A percentile compares a stretch with the other conserved stretches of the same genome.
phyloP scores from a whole-genome alignment of 1,140 invertebrate species.

The Temnothorax nylanderi region DNA sequence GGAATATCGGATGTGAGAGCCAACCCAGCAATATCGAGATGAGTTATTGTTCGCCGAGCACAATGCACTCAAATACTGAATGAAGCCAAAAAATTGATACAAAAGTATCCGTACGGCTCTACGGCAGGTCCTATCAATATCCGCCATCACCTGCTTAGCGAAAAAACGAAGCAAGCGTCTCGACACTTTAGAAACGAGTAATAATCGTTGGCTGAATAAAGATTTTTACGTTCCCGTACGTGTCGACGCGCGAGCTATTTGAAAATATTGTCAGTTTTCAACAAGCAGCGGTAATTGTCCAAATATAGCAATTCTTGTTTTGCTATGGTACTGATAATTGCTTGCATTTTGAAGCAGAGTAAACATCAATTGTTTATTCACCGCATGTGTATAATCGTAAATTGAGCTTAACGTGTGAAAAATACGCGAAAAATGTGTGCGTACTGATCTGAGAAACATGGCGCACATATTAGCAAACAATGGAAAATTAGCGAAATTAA shows the following conservation, averaged over 20 bases:
- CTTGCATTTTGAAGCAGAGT: constrained; percentile 19
- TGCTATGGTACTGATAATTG: not conserved
- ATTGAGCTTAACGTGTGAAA: constrained; percentile 39
- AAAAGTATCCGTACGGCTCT: constrained; percentile 74
- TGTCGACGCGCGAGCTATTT: not conserved
- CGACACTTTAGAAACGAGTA: not conserved
- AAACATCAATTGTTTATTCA: not conserved
- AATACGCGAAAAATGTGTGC: not conserved
- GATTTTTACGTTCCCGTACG: not conserved
- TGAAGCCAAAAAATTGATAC: constrained; percentile 79
- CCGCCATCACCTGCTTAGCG: constrained; percentile 40
- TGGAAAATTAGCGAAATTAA: constrained; percentile 2
- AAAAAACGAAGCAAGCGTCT: not conserved
- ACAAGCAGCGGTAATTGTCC: constrained; percentile 38
- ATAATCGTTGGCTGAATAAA: not conserved
- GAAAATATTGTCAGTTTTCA: constrained; percentile 14
- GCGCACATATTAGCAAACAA: not conserved
- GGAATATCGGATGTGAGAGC: constrained; percentile 66
- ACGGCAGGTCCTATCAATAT: constrained; percentile 75
- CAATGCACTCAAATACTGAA: constrained; percentile 81
- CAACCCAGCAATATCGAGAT: constrained; percentile 79
- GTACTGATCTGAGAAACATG: not conserved
- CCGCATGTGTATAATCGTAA: not conserved
- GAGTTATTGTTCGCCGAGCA: constrained; percentile 81
- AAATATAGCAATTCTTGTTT: constrained; percentile 39